These are phyloP conservation scores for Cosmorhoe ocellata DNA, from an alignment of 2,888 invertebrate species.

Conservation along the genomic window DNA sequence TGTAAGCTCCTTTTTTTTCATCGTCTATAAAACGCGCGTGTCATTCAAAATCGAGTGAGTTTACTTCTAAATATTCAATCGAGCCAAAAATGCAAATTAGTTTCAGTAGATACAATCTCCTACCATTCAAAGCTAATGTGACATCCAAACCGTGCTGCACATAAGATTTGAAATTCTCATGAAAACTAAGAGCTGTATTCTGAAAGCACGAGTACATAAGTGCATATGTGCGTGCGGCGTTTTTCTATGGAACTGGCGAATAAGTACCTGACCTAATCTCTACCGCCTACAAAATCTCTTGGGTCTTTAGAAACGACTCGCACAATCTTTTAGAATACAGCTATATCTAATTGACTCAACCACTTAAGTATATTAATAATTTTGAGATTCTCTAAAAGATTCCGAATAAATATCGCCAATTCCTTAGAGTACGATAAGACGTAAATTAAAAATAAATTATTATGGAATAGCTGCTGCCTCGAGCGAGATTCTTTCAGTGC, in stretches of 20 bases:
- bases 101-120: constrained; percentile 54
- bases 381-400: constrained; percentile 77
- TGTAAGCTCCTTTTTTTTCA: constrained; percentile 57
- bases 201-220: neutral
- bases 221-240: neutral
- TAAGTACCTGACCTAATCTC: neutral
- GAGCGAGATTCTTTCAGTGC: constrained; percentile 61
- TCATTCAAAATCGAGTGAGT: constrained; percentile 35
- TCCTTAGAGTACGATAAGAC: constrained; percentile 64
- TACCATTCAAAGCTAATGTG: constrained; percentile 59
- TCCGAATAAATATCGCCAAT: constrained; percentile 75
- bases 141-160: constrained; percentile 57
- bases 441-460: constrained; percentile 80
- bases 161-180: constrained; percentile 51
- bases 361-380: constrained; percentile 56
- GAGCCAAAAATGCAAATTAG: constrained; percentile 60
- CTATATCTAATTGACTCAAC: constrained; percentile 51
- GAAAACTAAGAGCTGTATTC: constrained; percentile 32
- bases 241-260: neutral
- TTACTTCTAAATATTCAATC: constrained; percentile 45
- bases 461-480: constrained; percentile 79
- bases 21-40: constrained; percentile 33
- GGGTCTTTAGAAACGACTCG: neutral
- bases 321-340: constrained; percentile 4
- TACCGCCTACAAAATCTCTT: neutral